A percentile compares a stretch with the other conserved stretches of the same genome.
Evolutionary conservation across 2,797 vertebrate genomes (phyloP).

Genomic region (Chrosomus eos): DNA sequence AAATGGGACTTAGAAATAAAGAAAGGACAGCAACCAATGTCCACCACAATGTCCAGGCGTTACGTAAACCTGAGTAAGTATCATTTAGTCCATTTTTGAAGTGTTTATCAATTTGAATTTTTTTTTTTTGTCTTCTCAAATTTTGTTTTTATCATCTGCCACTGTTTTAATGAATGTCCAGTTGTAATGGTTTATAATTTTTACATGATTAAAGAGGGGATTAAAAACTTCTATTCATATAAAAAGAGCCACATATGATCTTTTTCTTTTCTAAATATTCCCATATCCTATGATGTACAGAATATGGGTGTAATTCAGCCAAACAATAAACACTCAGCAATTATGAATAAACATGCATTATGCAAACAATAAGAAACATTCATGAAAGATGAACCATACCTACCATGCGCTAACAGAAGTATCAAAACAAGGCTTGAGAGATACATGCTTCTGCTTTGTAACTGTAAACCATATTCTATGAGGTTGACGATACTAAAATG

Average conservation of each 20-base stretch:
- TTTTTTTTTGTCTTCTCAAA: not conserved
- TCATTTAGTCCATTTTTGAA: not conserved
- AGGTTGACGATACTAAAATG: not conserved
- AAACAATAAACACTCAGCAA: not conserved
- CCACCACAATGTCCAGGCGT: constrained; percentile 69
- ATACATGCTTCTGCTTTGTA: not conserved
- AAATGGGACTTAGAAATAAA: constrained; percentile 65
- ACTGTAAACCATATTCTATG: not conserved
- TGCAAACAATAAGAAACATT: not conserved
- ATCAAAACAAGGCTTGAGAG: not conserved
- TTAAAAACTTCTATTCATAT: not conserved
- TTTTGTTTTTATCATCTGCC: not conserved
- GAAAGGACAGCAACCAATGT: constrained; percentile 64
- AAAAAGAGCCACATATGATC: not conserved
- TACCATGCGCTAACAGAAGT: not conserved
- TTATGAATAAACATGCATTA: not conserved
- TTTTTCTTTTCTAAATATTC: not conserved
- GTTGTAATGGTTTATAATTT: not conserved
- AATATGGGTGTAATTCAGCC: not conserved
- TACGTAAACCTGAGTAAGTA: constrained; percentile 77
- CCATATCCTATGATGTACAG: no score
- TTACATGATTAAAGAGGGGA: not conserved
- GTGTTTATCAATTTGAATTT: not conserved
- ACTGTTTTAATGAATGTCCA: not conserved
- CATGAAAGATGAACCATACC: not conserved